Conservation (phyloP, 2,113 vertebrate species). For the Gymnorhina tibicen region DNA sequence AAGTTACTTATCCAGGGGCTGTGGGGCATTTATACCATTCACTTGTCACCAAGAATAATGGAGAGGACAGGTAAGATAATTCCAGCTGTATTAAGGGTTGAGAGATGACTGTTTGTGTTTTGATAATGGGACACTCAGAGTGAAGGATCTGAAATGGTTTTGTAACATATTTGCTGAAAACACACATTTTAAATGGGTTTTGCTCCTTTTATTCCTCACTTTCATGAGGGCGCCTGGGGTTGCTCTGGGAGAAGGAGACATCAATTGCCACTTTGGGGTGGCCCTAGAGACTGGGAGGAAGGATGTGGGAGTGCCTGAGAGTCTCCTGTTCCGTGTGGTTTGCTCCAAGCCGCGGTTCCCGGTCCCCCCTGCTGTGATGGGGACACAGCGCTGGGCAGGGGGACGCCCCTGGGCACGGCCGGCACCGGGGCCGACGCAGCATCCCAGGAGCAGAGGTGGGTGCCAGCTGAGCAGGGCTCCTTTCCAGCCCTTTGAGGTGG, state of each 20-base stretch:
- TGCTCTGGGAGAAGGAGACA: neutral
- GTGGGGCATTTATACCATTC: slow-evolving; percentile 10
- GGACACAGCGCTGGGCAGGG: fast-evolving
- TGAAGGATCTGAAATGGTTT: neutral
- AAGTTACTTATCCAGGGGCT: slow-evolving; percentile 48
- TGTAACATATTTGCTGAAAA: neutral
- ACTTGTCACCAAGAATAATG: slow-evolving; percentile 61
- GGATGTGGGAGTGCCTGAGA: neutral
- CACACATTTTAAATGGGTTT: neutral
- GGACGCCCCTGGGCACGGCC: fast-evolving
- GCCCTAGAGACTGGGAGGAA: no score
- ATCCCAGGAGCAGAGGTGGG: fast-evolving
- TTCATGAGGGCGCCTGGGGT: neutral
- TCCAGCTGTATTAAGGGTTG: neutral
- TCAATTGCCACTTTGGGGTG: neutral
- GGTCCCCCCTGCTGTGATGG: neutral
- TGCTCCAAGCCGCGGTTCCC: neutral
- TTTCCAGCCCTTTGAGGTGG: neutral
- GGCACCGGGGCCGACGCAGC: fast-evolving
- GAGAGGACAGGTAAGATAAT: slow-evolving; percentile 14
- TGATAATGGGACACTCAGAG: neutral
- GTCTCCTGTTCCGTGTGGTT: neutral
- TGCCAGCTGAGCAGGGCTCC: fast-evolving
- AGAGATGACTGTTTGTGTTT: neutral
- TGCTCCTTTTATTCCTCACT: neutral